Percentiles rank a stretch among this genome's conserved stretches.
phyloP scores from a whole-genome alignment of 2,113 vertebrate species.

The Marmota flaviventris region DNA sequence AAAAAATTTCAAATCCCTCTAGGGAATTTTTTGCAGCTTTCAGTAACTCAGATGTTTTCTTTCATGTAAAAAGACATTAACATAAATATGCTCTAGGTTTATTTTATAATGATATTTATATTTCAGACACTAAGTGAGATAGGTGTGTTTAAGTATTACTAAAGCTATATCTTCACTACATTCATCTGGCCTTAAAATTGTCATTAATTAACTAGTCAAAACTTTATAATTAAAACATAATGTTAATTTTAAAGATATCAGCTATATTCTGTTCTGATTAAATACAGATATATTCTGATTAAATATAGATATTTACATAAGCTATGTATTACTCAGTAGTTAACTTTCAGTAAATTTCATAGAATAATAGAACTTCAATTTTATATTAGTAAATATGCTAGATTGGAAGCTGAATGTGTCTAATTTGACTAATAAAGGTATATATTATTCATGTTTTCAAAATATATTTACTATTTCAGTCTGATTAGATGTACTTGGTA shows the following conservation, averaged over 20 bases:
- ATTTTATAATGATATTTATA: not conserved
- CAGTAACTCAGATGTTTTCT: constrained; percentile 12
- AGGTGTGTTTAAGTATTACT: constrained; percentile 11
- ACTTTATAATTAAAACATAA: not conserved
- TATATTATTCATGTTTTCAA: not conserved
- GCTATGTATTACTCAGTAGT: not conserved
- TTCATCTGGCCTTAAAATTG: not conserved
- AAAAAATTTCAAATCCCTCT: not conserved
- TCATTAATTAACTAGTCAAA: not conserved
- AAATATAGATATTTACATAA: not conserved
- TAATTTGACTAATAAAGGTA: not conserved
- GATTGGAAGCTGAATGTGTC: not conserved
- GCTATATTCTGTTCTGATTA: not conserved
- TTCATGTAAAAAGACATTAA: not conserved
- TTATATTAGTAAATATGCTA: not conserved
- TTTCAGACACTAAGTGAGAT: not conserved
- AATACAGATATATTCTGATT: not conserved
- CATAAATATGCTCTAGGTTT: not conserved
- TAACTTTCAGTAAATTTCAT: constrained; percentile 36
- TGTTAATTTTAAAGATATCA: constrained; percentile 47
- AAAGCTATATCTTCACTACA: not conserved
- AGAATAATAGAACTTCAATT: constrained; percentile 6
- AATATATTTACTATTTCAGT: constrained; percentile 22
- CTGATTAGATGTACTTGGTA: not conserved
- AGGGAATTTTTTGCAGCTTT: not conserved